Percentiles rank a stretch among this genome's conserved stretches.
Conservation (phyloP, 2,113 vertebrate genomes). For the Onychorhynchus coronatus region DNA sequence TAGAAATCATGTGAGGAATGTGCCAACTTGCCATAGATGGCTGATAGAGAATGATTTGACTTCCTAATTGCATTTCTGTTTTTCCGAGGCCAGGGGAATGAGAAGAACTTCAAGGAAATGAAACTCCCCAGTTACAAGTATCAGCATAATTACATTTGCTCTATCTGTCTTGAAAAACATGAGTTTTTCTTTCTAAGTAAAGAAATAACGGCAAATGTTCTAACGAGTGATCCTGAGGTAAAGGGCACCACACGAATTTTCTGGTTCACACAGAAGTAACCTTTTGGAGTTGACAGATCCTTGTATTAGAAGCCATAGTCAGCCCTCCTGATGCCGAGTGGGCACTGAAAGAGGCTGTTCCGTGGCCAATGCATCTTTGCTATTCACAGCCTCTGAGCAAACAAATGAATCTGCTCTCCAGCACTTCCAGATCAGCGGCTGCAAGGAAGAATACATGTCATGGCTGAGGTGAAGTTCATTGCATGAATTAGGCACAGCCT, state of each 20-base stretch:
- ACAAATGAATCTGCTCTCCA: not conserved
- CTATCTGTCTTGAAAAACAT: not conserved
- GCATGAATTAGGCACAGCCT: not conserved
- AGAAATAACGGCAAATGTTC: not conserved
- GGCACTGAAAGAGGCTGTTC: not conserved
- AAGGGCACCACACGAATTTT: not conserved
- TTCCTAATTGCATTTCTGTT: conserved; percentile 58
- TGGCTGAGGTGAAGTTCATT: not conserved
- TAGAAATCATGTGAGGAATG: conserved; percentile 34
- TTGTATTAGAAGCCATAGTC: not conserved
- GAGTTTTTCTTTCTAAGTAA: not conserved
- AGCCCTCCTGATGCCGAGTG: not conserved
- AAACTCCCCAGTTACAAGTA: conserved; percentile 22
- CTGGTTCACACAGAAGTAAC: not conserved
- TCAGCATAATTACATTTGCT: not conserved
- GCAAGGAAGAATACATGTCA: not conserved
- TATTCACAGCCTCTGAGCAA: not conserved
- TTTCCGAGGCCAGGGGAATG: conserved; percentile 5
- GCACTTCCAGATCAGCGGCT: not conserved
- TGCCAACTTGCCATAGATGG: conserved; percentile 9
- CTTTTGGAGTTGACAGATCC: not conserved
- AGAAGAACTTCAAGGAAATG: conserved; percentile 50
- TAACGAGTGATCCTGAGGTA: not conserved
- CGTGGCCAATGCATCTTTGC: not conserved
- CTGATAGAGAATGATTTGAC: not conserved